phyloP scores from a whole-genome alignment of 2,888 invertebrate species.

The Corbicula japonica region DNA sequence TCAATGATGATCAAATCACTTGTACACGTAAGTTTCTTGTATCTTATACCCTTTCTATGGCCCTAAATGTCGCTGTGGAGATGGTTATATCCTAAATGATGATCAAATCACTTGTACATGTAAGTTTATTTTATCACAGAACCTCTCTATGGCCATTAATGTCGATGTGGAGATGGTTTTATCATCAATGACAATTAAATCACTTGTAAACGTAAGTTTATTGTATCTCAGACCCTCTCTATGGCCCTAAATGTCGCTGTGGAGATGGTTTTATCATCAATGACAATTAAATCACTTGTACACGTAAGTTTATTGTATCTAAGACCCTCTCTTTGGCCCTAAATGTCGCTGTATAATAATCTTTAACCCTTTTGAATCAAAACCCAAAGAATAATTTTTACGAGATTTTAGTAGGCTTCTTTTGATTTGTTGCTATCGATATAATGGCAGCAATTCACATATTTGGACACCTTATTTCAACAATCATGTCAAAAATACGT shows the following conservation, averaged over 20 bases:
- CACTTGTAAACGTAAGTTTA: neutral
- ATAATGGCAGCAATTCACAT: too few relatives aligned
- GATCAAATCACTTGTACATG: neutral
- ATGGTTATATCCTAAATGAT: conserved; percentile 86
- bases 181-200: neutral
- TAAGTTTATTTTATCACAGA: conserved; percentile 57
- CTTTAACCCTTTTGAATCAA: too few relatives aligned
- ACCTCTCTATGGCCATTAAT: conserved; percentile 70
- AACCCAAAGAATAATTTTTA: too few relatives aligned
- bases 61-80: conserved; percentile 89
- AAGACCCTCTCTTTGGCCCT: too few relatives aligned
- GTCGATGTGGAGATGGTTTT: conserved; percentile 90
- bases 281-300: neutral
- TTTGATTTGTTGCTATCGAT: too few relatives aligned
- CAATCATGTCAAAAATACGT: too few relatives aligned
- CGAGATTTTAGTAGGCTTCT: too few relatives aligned
- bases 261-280: neutral
- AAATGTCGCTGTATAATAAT: too few relatives aligned
- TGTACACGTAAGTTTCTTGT: conserved; percentile 89
- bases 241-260: too few relatives aligned
- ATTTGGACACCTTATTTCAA: too few relatives aligned
- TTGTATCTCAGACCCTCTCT: too few relatives aligned
- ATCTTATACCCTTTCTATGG: conserved; percentile 72
- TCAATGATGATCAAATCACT: conserved; percentile 86
- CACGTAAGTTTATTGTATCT: neutral